Evolutionary conservation across 2,888 invertebrate genomes (phyloP), one percentile per base, ranked within the genome.

Genomic region (Luperina nickerlii): DNA sequence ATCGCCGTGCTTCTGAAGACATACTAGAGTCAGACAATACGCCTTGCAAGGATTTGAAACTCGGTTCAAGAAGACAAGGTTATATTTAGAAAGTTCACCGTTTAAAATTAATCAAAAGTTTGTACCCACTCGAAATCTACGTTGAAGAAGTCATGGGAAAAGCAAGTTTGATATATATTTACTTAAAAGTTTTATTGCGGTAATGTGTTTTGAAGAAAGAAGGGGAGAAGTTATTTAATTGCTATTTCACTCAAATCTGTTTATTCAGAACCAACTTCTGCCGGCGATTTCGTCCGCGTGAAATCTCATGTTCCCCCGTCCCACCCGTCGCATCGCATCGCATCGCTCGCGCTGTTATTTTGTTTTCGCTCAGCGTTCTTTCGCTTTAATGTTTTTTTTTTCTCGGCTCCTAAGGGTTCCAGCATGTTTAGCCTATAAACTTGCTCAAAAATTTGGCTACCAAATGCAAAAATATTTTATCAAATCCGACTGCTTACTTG

Each of bases 81-180:
- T 9, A 15, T 42, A 42, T 6, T n/a, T n/a, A 42, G 71, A 71
- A 57, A 57, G 18, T 11, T 38, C 38, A 38, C n/a, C n/a, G 38
- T n/a, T 70, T 57, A 11, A 42, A 71, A 57, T 57, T 20, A 71
- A 71, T 57, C 3, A 57, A 71, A 42, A 57, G 57, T 42, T 38
- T 57, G 18, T 38, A 69, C 4, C 0, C 6, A 69, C 42, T 67
- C 51, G 32, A 51, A 69, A 48, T 27, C 27, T 11, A 69, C 11
- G 18, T 38, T n/a, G 11, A 71, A 57, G 18, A n/a, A 42, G 38
- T 51, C 32, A 24, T 8, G 24, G 15, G 11, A 48, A 51, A 69
- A 69, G 24, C 6, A 57, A n/a, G 54, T 71, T 38, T 18, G 38
- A 38, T 18, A 18, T 57, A 38, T 20, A 38, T 5, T 5, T 38